Conservation (phyloP, 2,113 vertebrate species). For the Lepisosteus oculatus region DNA sequence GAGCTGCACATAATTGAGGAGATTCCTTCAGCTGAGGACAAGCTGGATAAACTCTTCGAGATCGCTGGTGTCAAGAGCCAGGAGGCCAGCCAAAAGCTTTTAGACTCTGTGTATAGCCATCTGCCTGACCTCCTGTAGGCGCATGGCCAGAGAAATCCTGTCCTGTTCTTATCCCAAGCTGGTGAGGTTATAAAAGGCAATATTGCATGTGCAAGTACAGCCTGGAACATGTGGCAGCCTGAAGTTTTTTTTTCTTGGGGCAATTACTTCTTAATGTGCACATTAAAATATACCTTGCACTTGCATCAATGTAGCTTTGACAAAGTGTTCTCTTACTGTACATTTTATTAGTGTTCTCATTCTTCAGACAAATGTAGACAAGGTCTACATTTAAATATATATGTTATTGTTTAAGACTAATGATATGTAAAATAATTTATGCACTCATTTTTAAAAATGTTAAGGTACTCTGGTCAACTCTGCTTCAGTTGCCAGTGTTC, state of each 20-base stretch:
- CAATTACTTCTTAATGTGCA: slow-evolving; percentile 17
- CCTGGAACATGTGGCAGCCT: not conserved
- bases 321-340: slow-evolving; percentile 34
- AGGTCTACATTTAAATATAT: slow-evolving; percentile 8
- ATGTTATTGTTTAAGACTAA: slow-evolving; percentile 24
- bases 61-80: slow-evolving; percentile 95
- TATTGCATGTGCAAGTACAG: slow-evolving; percentile 8
- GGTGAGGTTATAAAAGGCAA: not conserved
- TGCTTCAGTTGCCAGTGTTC: slow-evolving; percentile 23
- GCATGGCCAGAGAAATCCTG: not conserved
- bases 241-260: slow-evolving; percentile 5
- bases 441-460: slow-evolving; percentile 40
- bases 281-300: slow-evolving; percentile 28
- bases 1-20: slow-evolving; percentile 88
- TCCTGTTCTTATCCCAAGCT: not conserved
- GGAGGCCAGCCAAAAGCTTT: slow-evolving; percentile 94
- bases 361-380: slow-evolving; percentile 29
- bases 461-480: slow-evolving; percentile 18
- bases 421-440: slow-evolving; percentile 37
- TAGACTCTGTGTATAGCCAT: slow-evolving; percentile 97
- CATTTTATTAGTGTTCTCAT: slow-evolving; percentile 28
- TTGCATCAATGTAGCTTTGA: slow-evolving; percentile 39
- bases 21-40: slow-evolving; percentile 88
- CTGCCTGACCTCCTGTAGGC: slow-evolving; percentile 86
- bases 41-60: slow-evolving; percentile 90